Percentiles rank a stretch among this genome's conserved stretches.
Conservation (phyloP, 2,888 invertebrate genomes). For the Xestia c-nigrum region DNA sequence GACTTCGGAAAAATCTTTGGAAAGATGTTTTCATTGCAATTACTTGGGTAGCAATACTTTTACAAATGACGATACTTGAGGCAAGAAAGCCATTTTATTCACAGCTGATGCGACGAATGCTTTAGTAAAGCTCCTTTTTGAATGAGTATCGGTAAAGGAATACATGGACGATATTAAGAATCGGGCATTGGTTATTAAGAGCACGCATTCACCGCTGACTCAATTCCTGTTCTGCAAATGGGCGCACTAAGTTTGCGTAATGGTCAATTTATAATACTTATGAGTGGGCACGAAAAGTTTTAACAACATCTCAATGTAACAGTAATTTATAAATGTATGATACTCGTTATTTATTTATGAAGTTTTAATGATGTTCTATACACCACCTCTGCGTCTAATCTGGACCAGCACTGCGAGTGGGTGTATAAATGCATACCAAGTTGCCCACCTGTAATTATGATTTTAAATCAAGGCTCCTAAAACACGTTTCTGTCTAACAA, state of each 20-base stretch:
- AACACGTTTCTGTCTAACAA: neutral
- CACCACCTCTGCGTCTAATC: neutral
- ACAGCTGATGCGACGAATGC: no score
- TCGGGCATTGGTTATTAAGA: neutral
- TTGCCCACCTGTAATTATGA: no score
- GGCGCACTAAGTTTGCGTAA: neutral
- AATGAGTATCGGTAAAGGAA: neutral
- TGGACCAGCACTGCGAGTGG: neutral
- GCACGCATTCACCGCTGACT: neutral
- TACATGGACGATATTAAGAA: neutral
- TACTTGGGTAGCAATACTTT: no score
- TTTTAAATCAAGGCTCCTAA: neutral
- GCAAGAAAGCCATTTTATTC: no score
- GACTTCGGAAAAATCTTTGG: no score
- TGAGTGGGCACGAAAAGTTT: neutral
- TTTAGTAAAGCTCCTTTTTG: neutral
- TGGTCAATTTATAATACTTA: neutral
- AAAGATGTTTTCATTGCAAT: no score
- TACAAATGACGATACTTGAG: no score
- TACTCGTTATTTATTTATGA: neutral
- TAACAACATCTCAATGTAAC: constrained; percentile 1
- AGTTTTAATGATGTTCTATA: constrained; percentile 1
- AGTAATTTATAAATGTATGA: neutral
- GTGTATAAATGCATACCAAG: neutral
- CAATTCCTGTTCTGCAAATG: neutral